Conservation (phyloP, 2,113 vertebrate genomes). For the Ascaphus truei region DNA sequence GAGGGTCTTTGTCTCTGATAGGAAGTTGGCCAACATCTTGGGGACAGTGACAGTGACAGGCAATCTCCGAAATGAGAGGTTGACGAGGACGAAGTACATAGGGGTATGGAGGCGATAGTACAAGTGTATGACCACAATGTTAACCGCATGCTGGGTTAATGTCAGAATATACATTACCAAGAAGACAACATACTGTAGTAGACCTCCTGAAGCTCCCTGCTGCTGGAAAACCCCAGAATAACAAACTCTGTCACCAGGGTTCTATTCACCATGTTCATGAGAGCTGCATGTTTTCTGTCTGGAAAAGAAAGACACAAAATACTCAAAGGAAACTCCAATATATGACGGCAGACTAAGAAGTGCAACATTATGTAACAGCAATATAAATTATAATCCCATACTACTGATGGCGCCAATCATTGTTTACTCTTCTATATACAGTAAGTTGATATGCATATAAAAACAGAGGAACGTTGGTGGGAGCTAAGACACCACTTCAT, state of each 20-base stretch:
- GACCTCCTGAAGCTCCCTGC: not conserved
- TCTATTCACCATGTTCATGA: not conserved
- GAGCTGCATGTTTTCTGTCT: not conserved
- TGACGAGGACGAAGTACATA: conserved; percentile 15
- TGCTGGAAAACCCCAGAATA: not conserved
- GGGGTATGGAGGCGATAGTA: conserved; percentile 9
- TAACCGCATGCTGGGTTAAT: not conserved
- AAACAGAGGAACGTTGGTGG: too few species aligned
- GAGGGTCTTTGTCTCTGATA: not conserved
- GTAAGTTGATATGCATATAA: too few species aligned
- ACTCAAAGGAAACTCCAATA: too few species aligned
- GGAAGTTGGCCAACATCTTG: not conserved
- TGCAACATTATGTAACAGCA: too few species aligned
- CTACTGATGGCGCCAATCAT: too few species aligned
- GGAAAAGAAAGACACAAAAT: not conserved
- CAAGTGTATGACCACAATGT: not conserved
- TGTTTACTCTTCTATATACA: too few species aligned
- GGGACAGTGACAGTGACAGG: conserved; percentile 3
- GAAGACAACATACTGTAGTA: not conserved
- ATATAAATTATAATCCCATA: too few species aligned
- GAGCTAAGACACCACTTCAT: too few species aligned
- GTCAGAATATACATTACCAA: not conserved
- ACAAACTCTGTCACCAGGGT: not conserved
- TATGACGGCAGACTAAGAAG: too few species aligned
- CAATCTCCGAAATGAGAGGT: conserved; percentile 6